Evolutionary conservation across 2,888 invertebrate species (phyloP).

Genomic region (Pachycephus smyrnensis): DNA sequence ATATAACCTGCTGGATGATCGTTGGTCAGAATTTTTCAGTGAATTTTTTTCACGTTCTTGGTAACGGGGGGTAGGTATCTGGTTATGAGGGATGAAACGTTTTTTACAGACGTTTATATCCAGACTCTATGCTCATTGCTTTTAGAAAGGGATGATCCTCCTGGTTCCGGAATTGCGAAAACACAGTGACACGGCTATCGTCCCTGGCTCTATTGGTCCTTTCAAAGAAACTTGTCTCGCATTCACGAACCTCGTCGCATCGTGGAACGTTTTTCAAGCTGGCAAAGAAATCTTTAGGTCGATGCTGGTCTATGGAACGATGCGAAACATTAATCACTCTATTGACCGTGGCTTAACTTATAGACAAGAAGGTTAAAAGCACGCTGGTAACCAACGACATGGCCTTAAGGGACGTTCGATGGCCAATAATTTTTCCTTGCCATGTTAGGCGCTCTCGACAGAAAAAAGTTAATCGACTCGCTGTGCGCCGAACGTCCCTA

Average conservation of each 20-base stretch:
- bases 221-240: neutral
- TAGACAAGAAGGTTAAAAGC: conserved; percentile 3
- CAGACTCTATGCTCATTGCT: neutral
- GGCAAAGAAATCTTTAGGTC: neutral
- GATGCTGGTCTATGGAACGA: neutral
- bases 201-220: neutral
- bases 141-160: neutral
- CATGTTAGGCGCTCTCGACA: neutral
- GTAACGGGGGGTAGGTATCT: neutral
- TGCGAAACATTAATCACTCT: conserved; percentile 1
- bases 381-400: conserved; percentile 2
- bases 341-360: conserved; percentile 5
- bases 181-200: neutral
- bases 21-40: neutral
- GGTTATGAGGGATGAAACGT: neutral
- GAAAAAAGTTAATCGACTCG: conserved; percentile 26
- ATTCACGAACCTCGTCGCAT: neutral
- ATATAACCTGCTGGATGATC: neutral
- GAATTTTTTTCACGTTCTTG: neutral
- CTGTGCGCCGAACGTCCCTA: conserved; percentile 12
- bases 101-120: neutral
- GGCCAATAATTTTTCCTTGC: conserved; percentile 10
- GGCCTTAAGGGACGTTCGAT: neutral
- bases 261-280: neutral
- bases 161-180: neutral